Conservation (phyloP, 2,888 invertebrate species). For the Melanargia galathea region DNA sequence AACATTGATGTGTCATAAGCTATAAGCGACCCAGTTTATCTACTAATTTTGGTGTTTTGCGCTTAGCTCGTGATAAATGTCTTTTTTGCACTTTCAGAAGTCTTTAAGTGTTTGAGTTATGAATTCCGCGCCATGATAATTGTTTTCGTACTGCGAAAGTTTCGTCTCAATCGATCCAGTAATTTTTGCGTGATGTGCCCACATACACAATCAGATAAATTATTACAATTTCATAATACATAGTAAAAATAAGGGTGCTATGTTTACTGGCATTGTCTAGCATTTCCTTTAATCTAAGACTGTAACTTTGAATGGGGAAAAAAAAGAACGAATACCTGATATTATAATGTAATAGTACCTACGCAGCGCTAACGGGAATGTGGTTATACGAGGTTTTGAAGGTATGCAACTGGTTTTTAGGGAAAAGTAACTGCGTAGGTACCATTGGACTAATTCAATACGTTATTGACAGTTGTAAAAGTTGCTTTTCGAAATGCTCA, state of each 20-base stretch:
- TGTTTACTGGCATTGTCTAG: neutral
- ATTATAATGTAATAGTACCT: slow-evolving; percentile 32
- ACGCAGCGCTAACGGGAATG: slow-evolving; percentile 39
- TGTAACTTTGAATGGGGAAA: slow-evolving; percentile 14
- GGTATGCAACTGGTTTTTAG: slow-evolving; percentile 36
- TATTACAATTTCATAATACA: no score
- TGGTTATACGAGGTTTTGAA: slow-evolving; percentile 36
- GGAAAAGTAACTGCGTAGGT: slow-evolving; percentile 32
- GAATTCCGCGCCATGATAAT: no score
- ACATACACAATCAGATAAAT: no score
- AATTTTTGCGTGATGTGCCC: no score
- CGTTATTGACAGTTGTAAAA: slow-evolving; percentile 27
- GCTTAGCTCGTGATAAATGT: no score
- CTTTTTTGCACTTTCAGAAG: no score
- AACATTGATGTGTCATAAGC: no score
- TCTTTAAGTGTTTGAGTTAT: no score
- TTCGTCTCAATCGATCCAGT: no score
- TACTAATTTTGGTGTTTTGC: no score
- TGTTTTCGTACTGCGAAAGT: no score
- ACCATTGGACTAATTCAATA: slow-evolving; percentile 34
- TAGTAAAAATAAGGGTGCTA: neutral
- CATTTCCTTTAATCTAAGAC: slow-evolving; percentile 2
- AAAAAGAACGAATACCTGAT: slow-evolving; percentile 34
- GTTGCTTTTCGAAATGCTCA: slow-evolving; percentile 6
- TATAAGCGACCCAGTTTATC: no score